Percentiles rank a stretch among this genome's conserved stretches.
Conservation (phyloP, 2,113 vertebrate species). For the Serinus canaria region DNA sequence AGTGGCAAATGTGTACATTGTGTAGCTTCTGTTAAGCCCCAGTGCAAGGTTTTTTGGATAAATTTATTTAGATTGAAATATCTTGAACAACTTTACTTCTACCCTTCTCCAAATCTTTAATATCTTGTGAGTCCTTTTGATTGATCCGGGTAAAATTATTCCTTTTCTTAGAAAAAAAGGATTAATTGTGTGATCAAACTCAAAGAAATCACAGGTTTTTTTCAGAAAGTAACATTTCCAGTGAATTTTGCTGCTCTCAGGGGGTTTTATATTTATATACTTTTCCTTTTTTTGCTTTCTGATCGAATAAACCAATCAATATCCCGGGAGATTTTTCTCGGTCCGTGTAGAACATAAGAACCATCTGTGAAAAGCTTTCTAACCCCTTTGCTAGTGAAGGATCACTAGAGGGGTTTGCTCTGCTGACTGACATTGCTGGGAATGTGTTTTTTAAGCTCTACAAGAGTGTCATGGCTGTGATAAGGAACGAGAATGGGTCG, state of each 20-base stretch:
- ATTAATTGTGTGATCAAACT: background rate
- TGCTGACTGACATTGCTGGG: slow-evolving; percentile 52
- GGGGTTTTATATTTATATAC: background rate
- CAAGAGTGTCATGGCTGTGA: background rate
- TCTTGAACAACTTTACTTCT: background rate
- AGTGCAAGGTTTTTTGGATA: background rate
- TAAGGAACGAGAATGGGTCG: slow-evolving; percentile 29
- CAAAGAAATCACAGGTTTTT: background rate
- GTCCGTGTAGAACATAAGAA: background rate
- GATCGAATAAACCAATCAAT: background rate
- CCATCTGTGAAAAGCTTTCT: slow-evolving; percentile 53
- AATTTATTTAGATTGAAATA: background rate
- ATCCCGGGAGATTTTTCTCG: background rate
- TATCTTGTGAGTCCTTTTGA: background rate
- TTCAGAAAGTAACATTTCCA: background rate
- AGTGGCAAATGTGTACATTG: background rate
- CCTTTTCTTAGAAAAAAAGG: background rate
- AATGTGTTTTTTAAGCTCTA: slow-evolving; percentile 21
- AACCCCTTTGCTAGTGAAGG: slow-evolving; percentile 58
- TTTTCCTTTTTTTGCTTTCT: background rate
- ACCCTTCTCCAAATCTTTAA: background rate
- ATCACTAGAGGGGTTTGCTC: slow-evolving; percentile 55
- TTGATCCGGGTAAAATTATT: background rate
- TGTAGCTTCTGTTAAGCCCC: background rate
- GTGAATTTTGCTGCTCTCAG: background rate